Percentiles rank a stretch among this genome's conserved stretches.
Evolutionary conservation across 2,888 invertebrate genomes (phyloP).

Genomic region (Arctia plantaginis): DNA sequence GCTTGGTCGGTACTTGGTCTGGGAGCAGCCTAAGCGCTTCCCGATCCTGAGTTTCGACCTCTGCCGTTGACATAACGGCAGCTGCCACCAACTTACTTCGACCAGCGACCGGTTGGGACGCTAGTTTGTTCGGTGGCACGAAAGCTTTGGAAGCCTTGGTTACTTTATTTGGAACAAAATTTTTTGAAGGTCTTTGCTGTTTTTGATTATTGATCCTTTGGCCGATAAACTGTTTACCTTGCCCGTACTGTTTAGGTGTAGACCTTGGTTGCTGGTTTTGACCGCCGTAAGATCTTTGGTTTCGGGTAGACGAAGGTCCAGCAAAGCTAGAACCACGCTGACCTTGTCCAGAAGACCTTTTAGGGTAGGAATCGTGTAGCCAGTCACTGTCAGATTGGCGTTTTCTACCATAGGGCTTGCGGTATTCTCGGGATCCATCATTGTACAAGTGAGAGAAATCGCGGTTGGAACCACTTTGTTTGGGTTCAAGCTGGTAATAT

Average conservation of each 20-base stretch:
- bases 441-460: constrained; percentile 60
- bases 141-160: constrained; percentile 52
- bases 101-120: constrained; percentile 42
- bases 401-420: constrained; percentile 56
- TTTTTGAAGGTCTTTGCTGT: constrained; percentile 37
- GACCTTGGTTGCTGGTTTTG: constrained; percentile 21
- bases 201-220: constrained; percentile 42
- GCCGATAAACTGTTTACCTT: constrained; percentile 43
- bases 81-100: constrained; percentile 50
- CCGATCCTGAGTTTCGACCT: constrained; percentile 19
- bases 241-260: constrained; percentile 37
- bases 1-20: constrained; percentile 58
- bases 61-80: constrained; percentile 29
- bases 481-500: constrained; percentile 50
- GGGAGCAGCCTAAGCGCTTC: constrained; percentile 50
- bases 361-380: constrained; percentile 54
- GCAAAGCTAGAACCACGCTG: constrained; percentile 25
- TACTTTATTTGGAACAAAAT: constrained; percentile 60
- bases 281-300: constrained; percentile 25
- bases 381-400: constrained; percentile 56
- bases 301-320: constrained; percentile 31
- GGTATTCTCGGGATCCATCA: constrained; percentile 40
- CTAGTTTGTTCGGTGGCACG: constrained; percentile 51
- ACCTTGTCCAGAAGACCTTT: constrained; percentile 52
- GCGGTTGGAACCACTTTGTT: constrained; percentile 42